A percentile compares a stretch with the other conserved stretches of the same genome.
Conservation (phyloP, 2,797 vertebrate species). For the Enteromius unitaeniatus region DNA sequence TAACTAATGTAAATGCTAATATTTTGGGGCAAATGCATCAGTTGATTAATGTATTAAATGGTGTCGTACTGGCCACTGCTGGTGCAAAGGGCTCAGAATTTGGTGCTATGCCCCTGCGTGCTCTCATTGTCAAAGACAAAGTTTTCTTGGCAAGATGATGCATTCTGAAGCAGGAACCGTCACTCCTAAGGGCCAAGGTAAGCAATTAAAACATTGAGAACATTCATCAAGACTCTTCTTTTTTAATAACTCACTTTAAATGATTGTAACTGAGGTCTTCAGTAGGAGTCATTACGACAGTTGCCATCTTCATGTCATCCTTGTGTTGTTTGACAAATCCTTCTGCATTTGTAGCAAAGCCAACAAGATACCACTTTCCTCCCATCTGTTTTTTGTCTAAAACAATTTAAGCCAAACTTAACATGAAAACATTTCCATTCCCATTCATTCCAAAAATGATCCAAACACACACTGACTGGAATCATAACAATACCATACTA, state of each 20-base stretch:
- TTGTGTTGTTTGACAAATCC: constrained; percentile 84
- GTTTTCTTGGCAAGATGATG: constrained; percentile 75
- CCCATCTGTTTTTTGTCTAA: constrained; percentile 71
- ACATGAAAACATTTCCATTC: background rate
- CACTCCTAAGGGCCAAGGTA: constrained; percentile 70
- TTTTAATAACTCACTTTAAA: constrained; percentile 73
- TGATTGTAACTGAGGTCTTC: constrained; percentile 75
- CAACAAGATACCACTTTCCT: constrained; percentile 86
- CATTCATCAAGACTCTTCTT: background rate
- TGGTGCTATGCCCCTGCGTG: too few relatives aligned
- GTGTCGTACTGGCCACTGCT: too few relatives aligned
- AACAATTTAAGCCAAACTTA: background rate
- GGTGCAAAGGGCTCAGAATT: too few relatives aligned
- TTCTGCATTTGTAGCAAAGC: constrained; percentile 83
- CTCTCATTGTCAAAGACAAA: constrained; percentile 79
- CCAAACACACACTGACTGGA: too few relatives aligned
- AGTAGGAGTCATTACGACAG: constrained; percentile 61
- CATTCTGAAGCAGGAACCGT: constrained; percentile 80
- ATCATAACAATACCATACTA: too few relatives aligned
- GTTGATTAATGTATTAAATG: too few relatives aligned
- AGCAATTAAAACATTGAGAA: background rate
- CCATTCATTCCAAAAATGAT: too few relatives aligned
- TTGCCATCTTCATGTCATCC: constrained; percentile 81
- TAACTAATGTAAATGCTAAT: too few relatives aligned
- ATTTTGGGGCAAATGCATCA: too few relatives aligned